Evolutionary conservation across 2,888 invertebrate genomes (phyloP), one percentile per base, ranked within the genome.

Genomic region (Acanthosepion pharaonis): DNA sequence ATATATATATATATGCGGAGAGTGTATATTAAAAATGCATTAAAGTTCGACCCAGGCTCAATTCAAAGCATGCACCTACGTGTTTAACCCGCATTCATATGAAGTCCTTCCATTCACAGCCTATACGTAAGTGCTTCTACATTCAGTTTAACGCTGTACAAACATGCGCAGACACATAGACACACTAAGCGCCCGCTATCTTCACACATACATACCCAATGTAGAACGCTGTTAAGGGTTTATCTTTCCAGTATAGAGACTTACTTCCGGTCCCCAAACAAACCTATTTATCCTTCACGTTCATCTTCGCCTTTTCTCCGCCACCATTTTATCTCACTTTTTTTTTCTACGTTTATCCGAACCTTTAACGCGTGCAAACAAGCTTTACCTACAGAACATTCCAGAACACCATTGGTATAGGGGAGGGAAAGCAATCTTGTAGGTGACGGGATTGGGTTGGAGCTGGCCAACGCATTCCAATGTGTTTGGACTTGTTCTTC

Each of bases 381-480:
- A n/a, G 78, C 78, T 78, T 78, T 78, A 78, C 78, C 78, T 78
- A 78, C 28, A 78, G 28, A 78, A 78, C 78, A 78, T 78, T 78
- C 78, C 78, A 78, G 78, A 78, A 78, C 78, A n/a, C 78, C 8
- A n/a, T 78, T 11, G 78, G 6, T 78, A n/a, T 28, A 9, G n/a
- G 78, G 9, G n/a, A 9, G n/a, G n/a, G 78, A n/a, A 78, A n/a
- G 78, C 78, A 8, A 78, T 8, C n/a, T 78, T 78, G 11, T 78
- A n/a, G 78, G 78, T 78, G 9, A 28, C 28, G 9, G n/a, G n/a
- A 78, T 9, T 8, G 78, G 78, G 78, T 28, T 3, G 78, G 78
- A n/a, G 78, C 78, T 28, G 18, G 55, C n/a, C n/a, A 78, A n/a
- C n/a, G n/a, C 78, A 78, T 78, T 78, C n/a, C 78, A 78, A 78